Evolutionary conservation across 2,113 vertebrate species (phyloP).

Genomic region (Nesoenas mayeri): DNA sequence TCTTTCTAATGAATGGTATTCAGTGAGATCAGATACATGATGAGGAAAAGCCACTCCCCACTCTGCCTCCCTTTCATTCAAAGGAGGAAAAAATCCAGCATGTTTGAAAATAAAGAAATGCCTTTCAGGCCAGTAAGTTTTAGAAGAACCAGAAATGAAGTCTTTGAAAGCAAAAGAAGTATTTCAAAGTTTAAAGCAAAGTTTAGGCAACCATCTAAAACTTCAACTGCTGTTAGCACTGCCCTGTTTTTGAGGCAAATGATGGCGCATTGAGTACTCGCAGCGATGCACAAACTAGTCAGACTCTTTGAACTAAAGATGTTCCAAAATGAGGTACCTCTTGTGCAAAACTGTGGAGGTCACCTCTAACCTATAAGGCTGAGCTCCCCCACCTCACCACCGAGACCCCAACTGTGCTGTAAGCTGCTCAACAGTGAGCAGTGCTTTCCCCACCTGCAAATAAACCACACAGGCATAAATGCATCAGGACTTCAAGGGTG

Average conservation of each 20-base stretch:
- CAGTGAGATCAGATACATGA: neutral
- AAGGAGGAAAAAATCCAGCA: rapidly evolving
- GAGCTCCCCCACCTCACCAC: neutral
- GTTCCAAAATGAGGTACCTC: neutral
- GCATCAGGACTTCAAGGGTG: rapidly evolving
- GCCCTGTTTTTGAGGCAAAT: neutral
- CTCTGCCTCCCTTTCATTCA: neutral
- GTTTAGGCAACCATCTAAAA: rapidly evolving
- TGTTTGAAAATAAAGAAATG: neutral
- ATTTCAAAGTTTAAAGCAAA: neutral
- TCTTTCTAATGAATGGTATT: neutral
- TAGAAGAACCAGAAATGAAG: neutral
- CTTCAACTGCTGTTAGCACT: neutral
- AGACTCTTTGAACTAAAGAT: neutral
- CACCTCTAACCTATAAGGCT: neutral
- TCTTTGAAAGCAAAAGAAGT: neutral
- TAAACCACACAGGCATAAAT: neutral
- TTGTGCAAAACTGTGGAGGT: rapidly evolving
- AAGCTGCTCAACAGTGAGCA: neutral
- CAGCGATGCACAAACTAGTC: neutral
- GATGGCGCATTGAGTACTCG: neutral
- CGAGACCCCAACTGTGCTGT: rapidly evolving
- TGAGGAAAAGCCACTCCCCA: neutral
- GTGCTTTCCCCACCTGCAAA: neutral
- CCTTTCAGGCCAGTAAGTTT: neutral